Evolutionary conservation across 2,797 vertebrate species (phyloP).

Genomic region (Leuciscus waleckii): DNA sequence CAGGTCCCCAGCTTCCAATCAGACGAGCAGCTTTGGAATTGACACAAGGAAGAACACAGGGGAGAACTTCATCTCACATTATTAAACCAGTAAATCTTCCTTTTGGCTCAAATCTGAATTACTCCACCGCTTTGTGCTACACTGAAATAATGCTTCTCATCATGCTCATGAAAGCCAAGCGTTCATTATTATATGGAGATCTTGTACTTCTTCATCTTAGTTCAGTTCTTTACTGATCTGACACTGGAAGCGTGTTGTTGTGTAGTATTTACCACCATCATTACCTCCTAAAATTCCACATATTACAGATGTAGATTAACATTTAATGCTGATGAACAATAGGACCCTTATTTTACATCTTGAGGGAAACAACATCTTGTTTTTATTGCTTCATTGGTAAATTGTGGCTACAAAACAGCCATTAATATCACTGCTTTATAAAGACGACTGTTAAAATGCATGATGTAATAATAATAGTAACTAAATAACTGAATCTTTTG

Average conservation of each 20-base stretch:
- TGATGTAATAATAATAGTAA: not conserved
- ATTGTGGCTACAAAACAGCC: not conserved
- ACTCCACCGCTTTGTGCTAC: constrained; percentile 6
- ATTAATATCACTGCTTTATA: not conserved
- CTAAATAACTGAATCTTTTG: not conserved
- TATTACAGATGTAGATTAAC: not conserved
- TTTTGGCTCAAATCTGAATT: constrained; percentile 55
- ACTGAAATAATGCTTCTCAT: constrained; percentile 39
- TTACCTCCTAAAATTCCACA: not conserved
- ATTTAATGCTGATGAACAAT: not conserved
- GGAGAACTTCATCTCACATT: constrained; percentile 37
- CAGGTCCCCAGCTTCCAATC: not conserved
- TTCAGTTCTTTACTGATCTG: not conserved
- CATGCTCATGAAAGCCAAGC: constrained; percentile 1
- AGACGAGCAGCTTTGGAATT: constrained; percentile 33
- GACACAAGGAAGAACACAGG: constrained; percentile 35
- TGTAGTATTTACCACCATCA: not conserved
- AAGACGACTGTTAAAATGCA: not conserved
- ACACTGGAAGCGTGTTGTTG: not conserved
- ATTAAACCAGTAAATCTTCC: constrained; percentile 58
- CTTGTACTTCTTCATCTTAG: constrained; percentile 13
- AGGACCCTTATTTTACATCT: not conserved
- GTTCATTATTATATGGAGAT: not conserved
- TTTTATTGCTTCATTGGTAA: not conserved
- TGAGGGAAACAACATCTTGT: not conserved